Evolutionary conservation across 2,888 invertebrate genomes (phyloP), one percentile per base, ranked within the genome.

Genomic region (Pediacus dermestoides): DNA sequence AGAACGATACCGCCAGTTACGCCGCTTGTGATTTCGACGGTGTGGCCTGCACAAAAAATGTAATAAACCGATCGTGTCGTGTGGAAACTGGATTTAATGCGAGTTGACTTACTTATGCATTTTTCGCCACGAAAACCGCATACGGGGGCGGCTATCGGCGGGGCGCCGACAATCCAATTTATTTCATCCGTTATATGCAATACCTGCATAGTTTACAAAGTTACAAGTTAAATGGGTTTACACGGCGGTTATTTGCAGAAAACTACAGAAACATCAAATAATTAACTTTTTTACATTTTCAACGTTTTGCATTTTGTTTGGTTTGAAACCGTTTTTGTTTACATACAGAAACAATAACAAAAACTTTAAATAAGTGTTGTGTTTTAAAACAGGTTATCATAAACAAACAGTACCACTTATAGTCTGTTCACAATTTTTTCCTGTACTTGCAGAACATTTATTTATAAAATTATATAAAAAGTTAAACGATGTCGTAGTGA

Each of bases 101-200:
- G 10, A 21, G 16, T 23, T 15, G 53, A 83, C 86, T 81, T 75
- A 91, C 91, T 84, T 61, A 87, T 85, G 68, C 94, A 94, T 66
- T 87, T 86, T 72, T 92, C 89, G 35, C 86, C 89, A 18, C 81
- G 74, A 67, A 90, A 94, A n/a, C 94, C 94, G 67, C 94, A 94
- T 14, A 74, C 74, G 1, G 93, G 94, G 57, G 88, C 89, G 2
- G 91, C 87, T 9, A 85, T 75, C 0, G 94, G 93, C 22, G 84
- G 85, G 28, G 74, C 72, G 4, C 81, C 81, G 7, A 79, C 77
- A 13, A 87, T 75, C 93, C 93, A 94, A 46, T 82, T 76, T 53
- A 93, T 81, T 27, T 76, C 70, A 16, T 78, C 77, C 27, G 77
- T 78, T 62, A 91, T 72, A 54, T 82, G 78, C 56, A 92, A 74